Percentiles rank a stretch among this genome's conserved stretches.
phyloP scores from a whole-genome alignment of 2,113 vertebrate genomes.

The Aspidoscelis tigris region DNA sequence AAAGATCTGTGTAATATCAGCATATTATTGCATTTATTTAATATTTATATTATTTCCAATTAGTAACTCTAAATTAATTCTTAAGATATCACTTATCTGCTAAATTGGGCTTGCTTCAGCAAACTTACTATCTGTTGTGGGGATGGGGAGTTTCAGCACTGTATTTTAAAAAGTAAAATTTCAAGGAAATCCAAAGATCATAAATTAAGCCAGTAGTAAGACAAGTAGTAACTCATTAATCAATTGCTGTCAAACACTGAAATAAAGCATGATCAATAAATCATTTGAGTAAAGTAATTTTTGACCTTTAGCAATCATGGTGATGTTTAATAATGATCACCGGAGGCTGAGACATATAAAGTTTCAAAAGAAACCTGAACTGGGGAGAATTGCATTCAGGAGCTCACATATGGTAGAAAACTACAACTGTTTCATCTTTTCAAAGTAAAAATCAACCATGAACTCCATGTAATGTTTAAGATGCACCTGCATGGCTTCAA shows the following conservation, averaged over 20 bases:
- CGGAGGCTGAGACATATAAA: constrained; percentile 17
- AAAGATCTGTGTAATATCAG: no score
- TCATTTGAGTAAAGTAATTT: constrained; percentile 37
- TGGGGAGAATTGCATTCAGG: neutral
- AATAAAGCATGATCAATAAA: constrained; percentile 54
- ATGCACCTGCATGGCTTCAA: neutral
- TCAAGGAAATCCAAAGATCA: neutral
- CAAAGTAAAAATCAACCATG: neutral
- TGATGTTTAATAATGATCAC: constrained; percentile 31
- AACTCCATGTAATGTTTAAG: neutral
- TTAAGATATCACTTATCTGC: no score
- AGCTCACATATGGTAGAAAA: neutral
- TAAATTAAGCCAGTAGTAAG: constrained; percentile 45
- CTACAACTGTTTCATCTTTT: constrained; percentile 8
- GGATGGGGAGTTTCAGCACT: neutral
- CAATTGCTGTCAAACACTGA: constrained; percentile 36
- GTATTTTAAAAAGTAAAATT: constrained; percentile 7
- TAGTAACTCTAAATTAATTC: no score
- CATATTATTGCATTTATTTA: no score
- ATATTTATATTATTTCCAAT: no score
- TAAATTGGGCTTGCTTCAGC: no score
- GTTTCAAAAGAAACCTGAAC: constrained; percentile 39
- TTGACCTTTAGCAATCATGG: constrained; percentile 44
- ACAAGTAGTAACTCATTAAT: constrained; percentile 37
- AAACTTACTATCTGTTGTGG: neutral